These are phyloP conservation scores for Euglossa dilemma DNA, from an alignment of 1,140 invertebrate species.

Conservation along the genomic window DNA sequence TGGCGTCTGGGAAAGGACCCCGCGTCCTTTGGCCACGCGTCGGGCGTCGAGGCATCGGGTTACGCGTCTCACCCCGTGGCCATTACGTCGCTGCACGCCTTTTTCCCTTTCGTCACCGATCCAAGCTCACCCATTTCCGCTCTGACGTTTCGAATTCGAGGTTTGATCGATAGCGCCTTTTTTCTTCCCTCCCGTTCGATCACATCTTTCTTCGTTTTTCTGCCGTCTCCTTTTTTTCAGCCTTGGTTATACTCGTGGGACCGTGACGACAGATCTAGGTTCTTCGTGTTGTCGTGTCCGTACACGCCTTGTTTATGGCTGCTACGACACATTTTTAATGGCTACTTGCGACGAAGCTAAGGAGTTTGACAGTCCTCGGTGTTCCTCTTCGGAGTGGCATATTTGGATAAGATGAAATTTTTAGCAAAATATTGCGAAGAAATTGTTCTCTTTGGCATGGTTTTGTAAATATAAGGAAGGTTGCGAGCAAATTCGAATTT, in stretches of 20 bases:
- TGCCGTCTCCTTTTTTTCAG: neutral
- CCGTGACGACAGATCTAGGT: neutral
- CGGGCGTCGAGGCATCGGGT: conserved; percentile 55
- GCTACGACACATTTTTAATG: no score
- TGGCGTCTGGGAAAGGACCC: conserved; percentile 43
- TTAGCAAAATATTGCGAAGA: no score
- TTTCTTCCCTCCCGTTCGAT: conserved; percentile 19
- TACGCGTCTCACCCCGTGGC: conserved; percentile 54
- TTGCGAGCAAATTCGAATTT: no score
- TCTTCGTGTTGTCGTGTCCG: no score
- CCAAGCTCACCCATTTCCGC: conserved; percentile 53
- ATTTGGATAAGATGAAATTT: no score
- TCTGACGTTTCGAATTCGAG: conserved; percentile 45
- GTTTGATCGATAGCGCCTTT: conserved; percentile 63
- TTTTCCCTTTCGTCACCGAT: conserved; percentile 29
- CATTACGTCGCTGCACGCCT: conserved; percentile 65
- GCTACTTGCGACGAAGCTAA: no score
- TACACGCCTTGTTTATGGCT: no score
- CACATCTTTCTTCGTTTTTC: neutral
- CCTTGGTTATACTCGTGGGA: conserved; percentile 38
- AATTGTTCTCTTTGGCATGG: no score
- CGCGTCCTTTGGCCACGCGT: conserved; percentile 55
- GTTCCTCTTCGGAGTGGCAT: no score
- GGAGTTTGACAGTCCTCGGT: no score
- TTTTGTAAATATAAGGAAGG: no score